Base-by-base conservation (phyloP, 2,797 vertebrate genomes). In the Schizopygopsis pylzovi region DNA sequence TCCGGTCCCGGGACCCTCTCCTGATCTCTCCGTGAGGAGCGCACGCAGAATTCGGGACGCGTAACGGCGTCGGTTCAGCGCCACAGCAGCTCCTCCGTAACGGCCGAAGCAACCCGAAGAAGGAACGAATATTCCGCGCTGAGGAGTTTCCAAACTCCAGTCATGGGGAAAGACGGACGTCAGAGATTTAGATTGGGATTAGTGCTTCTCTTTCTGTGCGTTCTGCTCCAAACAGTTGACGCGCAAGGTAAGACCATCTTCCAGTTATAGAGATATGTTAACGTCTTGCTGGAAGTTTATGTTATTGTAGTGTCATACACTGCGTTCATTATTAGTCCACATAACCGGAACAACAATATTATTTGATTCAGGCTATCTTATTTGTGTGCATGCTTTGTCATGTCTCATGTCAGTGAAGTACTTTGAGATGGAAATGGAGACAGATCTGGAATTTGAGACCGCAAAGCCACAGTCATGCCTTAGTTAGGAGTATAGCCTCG, bases 111-210 rank as follows among this genome's bases (percentile, higher is more conserved):
- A 68, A 49, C 37, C 73, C 33, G 73, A 49, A 9, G 54, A 75
- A 10, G 43, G 71, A 75, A 45, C 81, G 81, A 45, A 13, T 56
- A 25, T 45, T 83, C 70, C 41, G 71, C 63, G 63, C 37, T 5
- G 61, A 78, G 83, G 83, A 84, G 83, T 84, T 84, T 79, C 75
- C 75, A 79, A 84, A 84, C 75, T 84, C 83, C 63, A 78, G 63
- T 78, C 75, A 84, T 84, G 83, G 75, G 37, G 52, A 20, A 56
- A 70, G 28, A 67, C 72, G 33, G 22, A 41, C 71, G 9, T 1
- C 59, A 65, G 72, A 84, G 49, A 78, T 77, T 68, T 22, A 6
- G 83, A 84, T 70, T 78, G 56, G 83, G 83, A 84, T 79, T 84
- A 79, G 63, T 79, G 47, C 83, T 78, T 33, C 63, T 84, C 45